phyloP scores from a whole-genome alignment of 2,888 invertebrate species.

The Tiphia femorata region DNA sequence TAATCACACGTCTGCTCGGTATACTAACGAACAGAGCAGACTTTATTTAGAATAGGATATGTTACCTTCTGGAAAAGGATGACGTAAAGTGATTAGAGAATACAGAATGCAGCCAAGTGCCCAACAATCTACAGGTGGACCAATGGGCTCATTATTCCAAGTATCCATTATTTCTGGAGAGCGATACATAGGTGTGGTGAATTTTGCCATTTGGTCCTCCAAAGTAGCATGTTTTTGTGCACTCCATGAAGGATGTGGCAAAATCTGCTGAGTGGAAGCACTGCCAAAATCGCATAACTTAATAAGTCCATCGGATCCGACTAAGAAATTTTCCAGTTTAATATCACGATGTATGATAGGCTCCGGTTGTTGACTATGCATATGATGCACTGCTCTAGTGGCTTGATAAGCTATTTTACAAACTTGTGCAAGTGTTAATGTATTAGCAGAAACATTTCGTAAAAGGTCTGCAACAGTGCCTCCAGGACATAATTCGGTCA shows the following conservation, averaged over 20 bases:
- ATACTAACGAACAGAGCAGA: background rate
- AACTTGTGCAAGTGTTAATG: constrained; percentile 78
- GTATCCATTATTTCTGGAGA: constrained; percentile 99
- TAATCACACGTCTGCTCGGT: background rate
- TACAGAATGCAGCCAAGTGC: constrained; percentile 96
- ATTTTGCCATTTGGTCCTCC: constrained; percentile 90
- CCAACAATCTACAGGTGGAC: constrained; percentile 94
- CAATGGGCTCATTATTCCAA: constrained; percentile 95
- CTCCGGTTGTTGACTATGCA: constrained; percentile 88
- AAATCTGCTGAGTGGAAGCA: constrained; percentile 84
- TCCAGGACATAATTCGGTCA: constrained; percentile 95
- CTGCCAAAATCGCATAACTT: constrained; percentile 99
- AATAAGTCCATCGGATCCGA: constrained; percentile 86
- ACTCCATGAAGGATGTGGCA: constrained; percentile 92
- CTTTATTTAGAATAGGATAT: background rate
- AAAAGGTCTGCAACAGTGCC: constrained; percentile 64
- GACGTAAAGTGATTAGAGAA: constrained; percentile 90
- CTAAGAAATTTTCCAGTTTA: constrained; percentile 94
- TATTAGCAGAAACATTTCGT: constrained; percentile 49
- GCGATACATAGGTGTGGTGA: constrained; percentile 95
- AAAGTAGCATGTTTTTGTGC: constrained; percentile 90
- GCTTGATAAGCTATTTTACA: constrained; percentile 93
- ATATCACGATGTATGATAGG: constrained; percentile 97
- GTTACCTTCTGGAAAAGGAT: constrained; percentile 95
- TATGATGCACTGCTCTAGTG: constrained; percentile 89